Evolutionary conservation across 1,140 invertebrate species (phyloP), one percentile per base, ranked within the genome.

Genomic region (Drosophila rufa): DNA sequence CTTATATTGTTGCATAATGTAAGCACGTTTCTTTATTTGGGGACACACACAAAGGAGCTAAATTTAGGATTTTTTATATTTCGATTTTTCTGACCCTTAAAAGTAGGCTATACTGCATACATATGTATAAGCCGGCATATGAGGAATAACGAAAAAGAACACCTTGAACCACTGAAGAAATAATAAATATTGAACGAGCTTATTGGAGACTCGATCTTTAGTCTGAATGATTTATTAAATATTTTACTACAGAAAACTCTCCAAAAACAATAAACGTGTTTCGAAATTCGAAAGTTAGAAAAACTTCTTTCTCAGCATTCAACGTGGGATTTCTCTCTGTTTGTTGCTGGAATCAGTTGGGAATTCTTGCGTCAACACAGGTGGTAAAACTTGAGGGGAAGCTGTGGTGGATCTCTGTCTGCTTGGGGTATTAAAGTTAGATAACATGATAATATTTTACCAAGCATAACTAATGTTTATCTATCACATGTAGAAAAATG

Each of bases 1-100:
- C 25, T 50, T 67, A 17, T 47, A 50, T 53, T 76, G 65, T 76
- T 78, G 64, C 56, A 69, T 69, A 51, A 77, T 43, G 59, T 33
- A 42, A 68, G 53, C 22, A 47, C 27, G 50, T 59, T 43, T 55
- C 22, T 9, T 48, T 46, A 40, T 68, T 14, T 40, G 22, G 17
- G 11, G 9, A 45, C 38, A 30, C 19, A 50, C 30, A 22, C 38
- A 40, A 30, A 58, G 33, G 40, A 51, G 30, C 47, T 45, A 51
- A 48, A 27, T 25, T 30, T 66, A 11, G n/a, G n/a, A 19, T 27
- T 17, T 22, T 51, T 38, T 5, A 0, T 55, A n/a, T 25, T 56
- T 56, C 19, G 19, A 40, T 47, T 64, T 45, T 22, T 55, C 36
- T 25, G 33, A 30, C n/a, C 53, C 53, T n/a, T 4, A 40, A 25